Evolutionary conservation across 2,888 invertebrate species (phyloP).

Genomic region (Drosophila borealis): DNA sequence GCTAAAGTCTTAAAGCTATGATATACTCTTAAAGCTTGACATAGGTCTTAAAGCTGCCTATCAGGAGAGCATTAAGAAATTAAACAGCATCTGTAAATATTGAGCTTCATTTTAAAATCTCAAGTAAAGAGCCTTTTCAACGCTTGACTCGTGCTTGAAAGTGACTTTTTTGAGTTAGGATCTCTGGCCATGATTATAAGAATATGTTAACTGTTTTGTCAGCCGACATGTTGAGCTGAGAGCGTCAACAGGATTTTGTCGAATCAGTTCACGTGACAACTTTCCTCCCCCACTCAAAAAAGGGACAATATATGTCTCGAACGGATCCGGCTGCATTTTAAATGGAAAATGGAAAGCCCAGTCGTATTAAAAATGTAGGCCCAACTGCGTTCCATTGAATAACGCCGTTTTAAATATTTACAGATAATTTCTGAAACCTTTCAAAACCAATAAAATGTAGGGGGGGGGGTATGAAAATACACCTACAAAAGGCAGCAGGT

Average conservation of each 20-base stretch:
- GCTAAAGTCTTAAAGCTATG: no score
- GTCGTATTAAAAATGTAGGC: slow-evolving; percentile 31
- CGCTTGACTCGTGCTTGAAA: slow-evolving; percentile 1
- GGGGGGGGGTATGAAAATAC: slow-evolving; percentile 6
- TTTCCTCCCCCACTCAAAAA: neutral
- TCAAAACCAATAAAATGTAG: slow-evolving; percentile 26
- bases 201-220: slow-evolving; percentile 11
- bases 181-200: slow-evolving; percentile 1
- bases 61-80: neutral
- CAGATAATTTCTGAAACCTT: slow-evolving; percentile 22
- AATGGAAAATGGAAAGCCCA: slow-evolving; percentile 15
- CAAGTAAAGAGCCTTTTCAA: neutral
- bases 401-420: slow-evolving; percentile 62
- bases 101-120: neutral
- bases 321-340: slow-evolving; percentile 13
- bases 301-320: slow-evolving; percentile 9
- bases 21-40: neutral
- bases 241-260: slow-evolving; percentile 14
- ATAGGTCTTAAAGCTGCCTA: neutral
- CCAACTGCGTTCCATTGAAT: slow-evolving; percentile 52
- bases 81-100: neutral
- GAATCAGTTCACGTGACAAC: slow-evolving; percentile 30
- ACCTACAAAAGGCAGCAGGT: slow-evolving; percentile 14
- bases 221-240: slow-evolving; percentile 20
- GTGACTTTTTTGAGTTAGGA: no score